These are phyloP conservation scores for Hyles euphorbiae DNA, from an alignment of 1,140 invertebrate genomes.

Conservation along the genomic window DNA sequence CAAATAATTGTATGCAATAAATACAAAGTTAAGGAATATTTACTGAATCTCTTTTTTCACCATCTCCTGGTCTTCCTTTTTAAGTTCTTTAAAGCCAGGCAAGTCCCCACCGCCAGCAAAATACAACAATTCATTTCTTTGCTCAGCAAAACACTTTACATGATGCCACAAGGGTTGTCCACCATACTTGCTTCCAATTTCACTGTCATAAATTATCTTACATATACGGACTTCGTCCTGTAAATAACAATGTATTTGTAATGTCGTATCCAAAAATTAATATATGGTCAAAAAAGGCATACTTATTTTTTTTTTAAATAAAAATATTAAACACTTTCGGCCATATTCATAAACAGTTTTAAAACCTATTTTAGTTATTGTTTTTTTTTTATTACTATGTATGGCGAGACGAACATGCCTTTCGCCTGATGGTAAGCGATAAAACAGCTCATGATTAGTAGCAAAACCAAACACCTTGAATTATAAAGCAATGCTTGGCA, in stretches of 20 bases:
- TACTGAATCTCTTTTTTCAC: constrained; percentile 83
- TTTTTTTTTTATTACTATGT: too few species aligned
- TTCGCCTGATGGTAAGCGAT: too few species aligned
- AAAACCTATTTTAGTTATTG: too few species aligned
- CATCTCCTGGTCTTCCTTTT: constrained; percentile 83
- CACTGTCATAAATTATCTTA: constrained; percentile 91
- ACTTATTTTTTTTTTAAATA: too few species aligned
- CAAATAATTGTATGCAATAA: not conserved
- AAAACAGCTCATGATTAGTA: too few species aligned
- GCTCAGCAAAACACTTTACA: constrained; percentile 91
- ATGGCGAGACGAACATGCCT: too few species aligned
- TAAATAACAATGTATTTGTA: constrained; percentile 16
- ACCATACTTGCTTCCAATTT: constrained; percentile 87
- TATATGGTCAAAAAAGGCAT: too few species aligned
- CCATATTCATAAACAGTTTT: too few species aligned
- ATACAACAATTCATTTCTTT: constrained; percentile 86
- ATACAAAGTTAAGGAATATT: constrained; percentile 28
- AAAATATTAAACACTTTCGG: too few species aligned
- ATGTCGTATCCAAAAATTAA: too few species aligned
- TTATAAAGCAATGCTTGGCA: too few species aligned
- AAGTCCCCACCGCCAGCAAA: constrained; percentile 82
- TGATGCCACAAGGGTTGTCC: constrained; percentile 93
- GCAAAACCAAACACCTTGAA: too few species aligned
- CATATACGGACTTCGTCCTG: constrained; percentile 87
- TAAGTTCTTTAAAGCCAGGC: constrained; percentile 84